Percentiles rank a stretch among this genome's conserved stretches.
Conservation (phyloP, 2,888 invertebrate genomes). For the Carcina quercana region DNA sequence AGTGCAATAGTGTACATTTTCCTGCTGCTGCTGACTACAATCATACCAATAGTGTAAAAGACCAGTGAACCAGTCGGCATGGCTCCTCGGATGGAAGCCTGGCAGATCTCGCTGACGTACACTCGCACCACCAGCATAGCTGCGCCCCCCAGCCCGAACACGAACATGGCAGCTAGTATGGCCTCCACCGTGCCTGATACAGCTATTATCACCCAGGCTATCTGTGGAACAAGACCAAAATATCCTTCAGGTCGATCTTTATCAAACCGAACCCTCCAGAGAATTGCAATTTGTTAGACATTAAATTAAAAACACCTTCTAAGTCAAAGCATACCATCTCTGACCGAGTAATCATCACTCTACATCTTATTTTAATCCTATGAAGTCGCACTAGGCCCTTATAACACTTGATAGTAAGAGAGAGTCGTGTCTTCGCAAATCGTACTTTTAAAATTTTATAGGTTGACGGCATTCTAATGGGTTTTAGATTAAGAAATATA, state of each 20-base stretch:
- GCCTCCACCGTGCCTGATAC: constrained; percentile 33
- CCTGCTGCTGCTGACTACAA: no score
- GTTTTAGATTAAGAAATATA: no score
- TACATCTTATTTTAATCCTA: no score
- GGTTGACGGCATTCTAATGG: no score
- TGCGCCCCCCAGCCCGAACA: constrained; percentile 38
- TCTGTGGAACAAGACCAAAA: constrained; percentile 23
- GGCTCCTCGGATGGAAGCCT: constrained; percentile 46
- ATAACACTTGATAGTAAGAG: no score
- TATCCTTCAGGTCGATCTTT: no score
- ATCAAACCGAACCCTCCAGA: background rate
- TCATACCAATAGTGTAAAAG: constrained; percentile 43
- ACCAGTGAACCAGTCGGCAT: constrained; percentile 40
- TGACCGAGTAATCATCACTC: background rate
- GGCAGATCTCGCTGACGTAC: constrained; percentile 45
- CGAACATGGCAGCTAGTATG: constrained; percentile 33
- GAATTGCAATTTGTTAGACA: background rate
- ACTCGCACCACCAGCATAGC: constrained; percentile 35
- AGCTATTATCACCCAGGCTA: constrained; percentile 39
- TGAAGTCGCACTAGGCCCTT: no score
- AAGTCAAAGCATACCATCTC: background rate
- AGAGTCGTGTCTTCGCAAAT: no score
- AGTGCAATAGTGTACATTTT: no score
- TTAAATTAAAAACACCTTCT: background rate
- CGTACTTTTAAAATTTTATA: no score